Evolutionary conservation across 2,888 invertebrate genomes (phyloP), one percentile per base, ranked within the genome.

Genomic region (Resseliella maxima): DNA sequence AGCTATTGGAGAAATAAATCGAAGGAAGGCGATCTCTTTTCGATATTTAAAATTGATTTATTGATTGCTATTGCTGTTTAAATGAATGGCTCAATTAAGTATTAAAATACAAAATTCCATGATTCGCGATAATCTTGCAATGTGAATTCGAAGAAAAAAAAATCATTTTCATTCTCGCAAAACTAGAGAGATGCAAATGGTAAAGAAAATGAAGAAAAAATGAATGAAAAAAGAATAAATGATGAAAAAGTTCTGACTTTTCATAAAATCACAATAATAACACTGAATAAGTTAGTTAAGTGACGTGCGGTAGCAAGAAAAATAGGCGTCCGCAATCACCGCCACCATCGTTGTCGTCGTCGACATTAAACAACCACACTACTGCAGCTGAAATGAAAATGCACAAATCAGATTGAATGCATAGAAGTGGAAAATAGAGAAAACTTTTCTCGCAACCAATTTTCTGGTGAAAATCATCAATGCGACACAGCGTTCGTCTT

Each of bases 21-120:
- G 72, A n/a, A n/a, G n/a, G 12, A 31, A 31, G 72, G 72, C 31
- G 31, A 72, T 72, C 72, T 72, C 31, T 31, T 72, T 72, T 31
- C 72, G 72, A 72, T 72, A 72, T 31, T 72, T 72, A 31, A 72
- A 72, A 72, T 72, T 72, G 27, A 72, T 72, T 72, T 72, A 72
- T 31, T 15, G 72, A 31, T 72, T 72, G 72, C 72, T 10, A 72
- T 35, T 31, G 0, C 72, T 31, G 15, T 72, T 72, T 72, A 72
- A 31, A 72, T 31, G 72, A 72, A 72, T 35, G 72, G 72, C 18
- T n/a, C n/a, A n/a, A 72, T 72, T 72, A 15, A 31, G 72, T 15
- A 72, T 72, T 72, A 59, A 59, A 59, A 59, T 59, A n/a, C 59
- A 72, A 50, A 72, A 72, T 35, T 27, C 35, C 72, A 72, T 35